Percentiles rank a stretch among this genome's conserved stretches.
phyloP scores from a whole-genome alignment of 2,888 invertebrate genomes.

The Megamerina dolium region DNA sequence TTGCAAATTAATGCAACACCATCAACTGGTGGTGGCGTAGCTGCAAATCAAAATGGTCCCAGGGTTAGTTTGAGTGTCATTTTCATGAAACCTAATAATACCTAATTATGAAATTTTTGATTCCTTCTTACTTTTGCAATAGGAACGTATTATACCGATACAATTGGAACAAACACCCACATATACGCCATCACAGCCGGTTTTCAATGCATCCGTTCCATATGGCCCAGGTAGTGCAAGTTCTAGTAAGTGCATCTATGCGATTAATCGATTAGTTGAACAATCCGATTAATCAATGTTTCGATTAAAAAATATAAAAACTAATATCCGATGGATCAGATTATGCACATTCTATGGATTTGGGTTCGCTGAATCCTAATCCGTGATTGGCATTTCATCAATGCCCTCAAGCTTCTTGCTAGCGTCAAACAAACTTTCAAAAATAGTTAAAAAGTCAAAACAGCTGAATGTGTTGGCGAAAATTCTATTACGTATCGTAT shows the following conservation, averaged over 20 bases:
- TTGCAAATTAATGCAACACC: conserved; percentile 38
- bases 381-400: too few relatives aligned
- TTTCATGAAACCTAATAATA: neutral
- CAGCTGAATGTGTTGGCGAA: too few relatives aligned
- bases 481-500: too few relatives aligned
- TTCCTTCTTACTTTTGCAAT: conserved; percentile 6
- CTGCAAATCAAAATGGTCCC: conserved; percentile 32
- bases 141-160: conserved; percentile 49
- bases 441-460: too few relatives aligned
- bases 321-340: too few relatives aligned
- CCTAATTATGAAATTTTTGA: neutral
- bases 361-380: too few relatives aligned
- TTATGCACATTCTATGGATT: too few relatives aligned
- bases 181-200: conserved; percentile 42
- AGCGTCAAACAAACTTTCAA: too few relatives aligned
- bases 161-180: conserved; percentile 46
- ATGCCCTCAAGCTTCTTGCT: too few relatives aligned
- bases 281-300: too few relatives aligned
- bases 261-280: too few relatives aligned
- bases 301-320: neutral
- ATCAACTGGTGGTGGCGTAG: conserved; percentile 19
- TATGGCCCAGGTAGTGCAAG: conserved; percentile 21
- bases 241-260: conserved; percentile 37
- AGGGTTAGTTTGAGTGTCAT: conserved; percentile 28
- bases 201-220: conserved; percentile 27